Conservation (phyloP, 2,888 invertebrate genomes). For the Emmelina monodactyla region DNA sequence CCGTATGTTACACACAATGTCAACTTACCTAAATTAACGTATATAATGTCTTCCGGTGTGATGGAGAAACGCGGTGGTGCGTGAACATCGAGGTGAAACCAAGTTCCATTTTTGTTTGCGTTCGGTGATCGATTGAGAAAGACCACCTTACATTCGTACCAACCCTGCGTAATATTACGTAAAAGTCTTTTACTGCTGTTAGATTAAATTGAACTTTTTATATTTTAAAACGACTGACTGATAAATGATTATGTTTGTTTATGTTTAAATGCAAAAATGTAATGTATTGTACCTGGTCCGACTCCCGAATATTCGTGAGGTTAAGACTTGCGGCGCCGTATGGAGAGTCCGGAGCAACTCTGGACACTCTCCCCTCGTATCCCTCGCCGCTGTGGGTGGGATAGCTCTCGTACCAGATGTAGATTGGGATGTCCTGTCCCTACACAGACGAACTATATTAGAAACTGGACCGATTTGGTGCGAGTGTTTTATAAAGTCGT, state of each 20-base stretch:
- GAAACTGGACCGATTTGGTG: not conserved
- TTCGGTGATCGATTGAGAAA: conserved; percentile 94
- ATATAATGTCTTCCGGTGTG: conserved; percentile 95
- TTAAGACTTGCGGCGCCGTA: conserved; percentile 94
- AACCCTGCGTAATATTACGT: too few relatives aligned
- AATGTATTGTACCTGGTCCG: conserved; percentile 77
- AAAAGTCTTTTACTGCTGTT: too few relatives aligned
- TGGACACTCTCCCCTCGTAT: conserved; percentile 90
- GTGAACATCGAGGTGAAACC: conserved; percentile 98
- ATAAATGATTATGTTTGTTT: too few relatives aligned
- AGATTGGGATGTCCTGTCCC: conserved; percentile 96
- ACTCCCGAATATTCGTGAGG: conserved; percentile 91
- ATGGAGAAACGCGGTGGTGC: conserved; percentile 95
- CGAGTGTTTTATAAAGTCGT: not conserved
- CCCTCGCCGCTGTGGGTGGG: conserved; percentile 95
- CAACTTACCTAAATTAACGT: conserved; percentile 82
- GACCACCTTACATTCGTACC: conserved; percentile 96
- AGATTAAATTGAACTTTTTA: too few relatives aligned
- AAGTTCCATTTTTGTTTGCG: conserved; percentile 93
- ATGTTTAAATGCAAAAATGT: too few relatives aligned
- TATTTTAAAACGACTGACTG: too few relatives aligned
- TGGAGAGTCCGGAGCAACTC: conserved; percentile 86
- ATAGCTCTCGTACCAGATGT: conserved; percentile 98
- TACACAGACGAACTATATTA: conserved; percentile 35
- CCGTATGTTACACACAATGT: too few relatives aligned